phyloP scores from a whole-genome alignment of 2,797 vertebrate species.

The Neostethus bicornis region DNA sequence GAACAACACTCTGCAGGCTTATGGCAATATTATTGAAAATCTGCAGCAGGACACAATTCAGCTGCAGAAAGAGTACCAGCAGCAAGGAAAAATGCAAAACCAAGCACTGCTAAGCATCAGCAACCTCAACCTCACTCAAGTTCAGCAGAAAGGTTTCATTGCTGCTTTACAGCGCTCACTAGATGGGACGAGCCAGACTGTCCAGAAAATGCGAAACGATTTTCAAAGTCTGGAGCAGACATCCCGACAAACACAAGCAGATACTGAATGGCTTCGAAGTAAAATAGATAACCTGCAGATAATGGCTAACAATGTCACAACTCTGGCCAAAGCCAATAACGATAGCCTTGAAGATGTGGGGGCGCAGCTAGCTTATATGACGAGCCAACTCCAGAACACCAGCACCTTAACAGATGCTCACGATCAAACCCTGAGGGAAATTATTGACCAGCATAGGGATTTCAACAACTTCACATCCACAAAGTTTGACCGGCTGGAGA shows the following conservation, averaged over 20 bases:
- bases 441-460: constrained; percentile 88
- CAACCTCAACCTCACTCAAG: constrained; percentile 91
- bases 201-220: constrained; percentile 89
- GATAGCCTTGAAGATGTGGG: constrained; percentile 91
- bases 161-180: constrained; percentile 86
- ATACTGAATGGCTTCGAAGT: constrained; percentile 88
- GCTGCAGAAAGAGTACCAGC: constrained; percentile 89
- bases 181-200: constrained; percentile 88
- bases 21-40: constrained; percentile 83
- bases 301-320: constrained; percentile 86
- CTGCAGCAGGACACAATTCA: constrained; percentile 87
- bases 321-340: constrained; percentile 87
- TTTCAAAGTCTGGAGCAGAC: constrained; percentile 90
- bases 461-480: constrained; percentile 85
- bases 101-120: constrained; percentile 85
- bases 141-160: constrained; percentile 88
- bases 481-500: constrained; percentile 87
- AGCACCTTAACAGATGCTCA: constrained; percentile 85
- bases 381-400: constrained; percentile 89
- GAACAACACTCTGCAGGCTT: constrained; percentile 89
- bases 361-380: constrained; percentile 84
- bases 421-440: constrained; percentile 87
- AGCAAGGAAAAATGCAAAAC: constrained; percentile 86
- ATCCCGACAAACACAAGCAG: constrained; percentile 87
- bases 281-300: constrained; percentile 89